phyloP scores from a whole-genome alignment of 2,797 vertebrate species.

The Podargus strigoides region DNA sequence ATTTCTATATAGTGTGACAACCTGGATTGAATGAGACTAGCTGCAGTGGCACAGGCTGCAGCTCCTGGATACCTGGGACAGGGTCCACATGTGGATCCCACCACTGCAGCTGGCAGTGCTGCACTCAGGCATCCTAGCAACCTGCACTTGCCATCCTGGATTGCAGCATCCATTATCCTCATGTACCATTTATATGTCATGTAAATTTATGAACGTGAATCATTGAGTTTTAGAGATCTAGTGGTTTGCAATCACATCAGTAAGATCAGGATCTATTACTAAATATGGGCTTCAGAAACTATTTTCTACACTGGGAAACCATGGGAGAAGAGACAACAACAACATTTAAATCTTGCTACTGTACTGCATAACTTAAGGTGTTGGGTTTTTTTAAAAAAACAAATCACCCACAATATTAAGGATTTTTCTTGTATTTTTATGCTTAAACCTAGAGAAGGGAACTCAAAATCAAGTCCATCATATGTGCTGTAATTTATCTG shows the following conservation, averaged over 20 bases:
- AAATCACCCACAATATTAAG: background rate
- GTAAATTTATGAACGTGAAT: accelerated
- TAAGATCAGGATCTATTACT: background rate
- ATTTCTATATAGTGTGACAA: background rate
- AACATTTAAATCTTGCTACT: background rate
- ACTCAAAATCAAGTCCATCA: background rate
- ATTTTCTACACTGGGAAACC: background rate
- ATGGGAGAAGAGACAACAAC: accelerated
- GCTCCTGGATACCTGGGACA: accelerated
- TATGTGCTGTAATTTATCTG: background rate
- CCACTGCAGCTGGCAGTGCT: background rate
- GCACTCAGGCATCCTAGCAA: background rate
- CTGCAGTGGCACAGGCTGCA: background rate
- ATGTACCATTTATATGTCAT: accelerated
- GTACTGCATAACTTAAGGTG: background rate
- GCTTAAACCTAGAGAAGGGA: background rate
- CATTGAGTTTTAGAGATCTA: background rate
- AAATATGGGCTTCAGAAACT: background rate
- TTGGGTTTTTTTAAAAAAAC: background rate
- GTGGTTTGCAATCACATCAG: background rate
- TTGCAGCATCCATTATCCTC: accelerated
- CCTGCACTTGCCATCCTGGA: background rate
- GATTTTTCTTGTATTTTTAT: background rate
- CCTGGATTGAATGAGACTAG: accelerated
- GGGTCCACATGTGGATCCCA: accelerated